These are phyloP conservation scores for Sciurus carolinensis DNA, from an alignment of 2,797 vertebrate genomes.

Conservation along the genomic window DNA sequence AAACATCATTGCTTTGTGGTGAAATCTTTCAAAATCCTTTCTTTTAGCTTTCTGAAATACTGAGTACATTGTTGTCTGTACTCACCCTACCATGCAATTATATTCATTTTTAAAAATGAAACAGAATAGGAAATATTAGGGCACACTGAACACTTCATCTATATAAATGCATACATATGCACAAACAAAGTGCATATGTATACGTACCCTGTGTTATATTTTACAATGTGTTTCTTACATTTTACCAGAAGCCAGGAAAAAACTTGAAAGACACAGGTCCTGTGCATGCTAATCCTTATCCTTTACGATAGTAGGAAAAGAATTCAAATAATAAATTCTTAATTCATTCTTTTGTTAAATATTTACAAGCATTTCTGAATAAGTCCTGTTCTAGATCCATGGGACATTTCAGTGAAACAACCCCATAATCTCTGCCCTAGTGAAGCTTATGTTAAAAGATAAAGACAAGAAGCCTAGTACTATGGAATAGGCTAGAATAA, in stretches of 20 bases:
- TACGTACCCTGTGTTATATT: neutral
- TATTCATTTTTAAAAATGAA: conserved; percentile 49
- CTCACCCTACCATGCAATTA: neutral
- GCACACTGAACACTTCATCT: neutral
- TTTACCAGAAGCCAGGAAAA: neutral
- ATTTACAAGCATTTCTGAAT: conserved; percentile 23
- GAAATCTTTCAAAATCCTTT: neutral
- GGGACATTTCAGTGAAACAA: neutral
- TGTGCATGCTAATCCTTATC: neutral
- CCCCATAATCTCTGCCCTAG: neutral
- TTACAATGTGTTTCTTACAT: conserved; percentile 43
- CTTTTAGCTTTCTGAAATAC: neutral
- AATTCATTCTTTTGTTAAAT: conserved; percentile 6
- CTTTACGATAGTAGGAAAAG: neutral
- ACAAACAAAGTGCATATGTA: neutral
- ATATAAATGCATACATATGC: neutral
- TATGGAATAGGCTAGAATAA: neutral
- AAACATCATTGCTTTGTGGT: neutral
- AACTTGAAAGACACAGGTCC: neutral
- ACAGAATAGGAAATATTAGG: neutral
- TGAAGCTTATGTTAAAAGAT: conserved; percentile 22
- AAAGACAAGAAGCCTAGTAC: neutral
- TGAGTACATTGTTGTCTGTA: neutral
- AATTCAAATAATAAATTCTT: neutral
- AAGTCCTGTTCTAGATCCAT: neutral